Evolutionary conservation across 2,888 invertebrate species (phyloP).

Genomic region (Sinodicranocentrus sp.): DNA sequence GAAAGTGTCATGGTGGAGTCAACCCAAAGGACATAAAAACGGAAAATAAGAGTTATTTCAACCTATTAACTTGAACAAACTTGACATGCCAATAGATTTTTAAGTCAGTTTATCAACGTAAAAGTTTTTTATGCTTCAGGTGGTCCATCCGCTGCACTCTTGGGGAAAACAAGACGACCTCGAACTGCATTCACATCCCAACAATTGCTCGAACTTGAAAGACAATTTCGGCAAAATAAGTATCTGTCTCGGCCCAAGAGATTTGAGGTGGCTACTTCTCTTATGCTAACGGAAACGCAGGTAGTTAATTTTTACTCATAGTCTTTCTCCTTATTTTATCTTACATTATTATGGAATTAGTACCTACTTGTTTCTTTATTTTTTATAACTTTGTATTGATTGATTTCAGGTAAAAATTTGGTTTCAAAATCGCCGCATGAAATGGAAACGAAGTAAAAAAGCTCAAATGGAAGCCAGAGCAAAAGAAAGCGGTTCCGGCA

Average conservation of each 20-base stretch:
- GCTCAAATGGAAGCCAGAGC: constrained; percentile 89
- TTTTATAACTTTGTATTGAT: too few relatives aligned
- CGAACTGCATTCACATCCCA: constrained; percentile 99
- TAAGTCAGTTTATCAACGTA: not conserved
- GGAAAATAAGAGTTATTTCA: too few relatives aligned
- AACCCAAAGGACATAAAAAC: too few relatives aligned
- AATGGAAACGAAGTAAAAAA: constrained; percentile 98
- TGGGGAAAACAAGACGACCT: constrained; percentile 94
- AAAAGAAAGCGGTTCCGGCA: constrained; percentile 76
- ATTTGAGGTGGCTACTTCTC: constrained; percentile 98
- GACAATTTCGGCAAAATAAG: constrained; percentile 99
- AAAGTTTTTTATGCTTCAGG: constrained; percentile 64
- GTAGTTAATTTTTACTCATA: too few relatives aligned
- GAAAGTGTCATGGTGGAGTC: too few relatives aligned
- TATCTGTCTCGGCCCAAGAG: constrained; percentile 98
- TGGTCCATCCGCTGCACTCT: constrained; percentile 83
- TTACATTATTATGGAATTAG: too few relatives aligned
- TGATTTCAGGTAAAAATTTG: constrained; percentile 93
- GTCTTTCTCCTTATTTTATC: too few relatives aligned
- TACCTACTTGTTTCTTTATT: too few relatives aligned
- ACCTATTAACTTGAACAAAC: too few relatives aligned
- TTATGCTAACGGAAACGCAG: constrained; percentile 99
- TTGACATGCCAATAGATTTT: too few relatives aligned
- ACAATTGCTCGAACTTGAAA: constrained; percentile 97
- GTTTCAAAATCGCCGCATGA: constrained; percentile 99